Conservation (phyloP, 2,113 vertebrate genomes). For the Zosterops borbonicus region DNA sequence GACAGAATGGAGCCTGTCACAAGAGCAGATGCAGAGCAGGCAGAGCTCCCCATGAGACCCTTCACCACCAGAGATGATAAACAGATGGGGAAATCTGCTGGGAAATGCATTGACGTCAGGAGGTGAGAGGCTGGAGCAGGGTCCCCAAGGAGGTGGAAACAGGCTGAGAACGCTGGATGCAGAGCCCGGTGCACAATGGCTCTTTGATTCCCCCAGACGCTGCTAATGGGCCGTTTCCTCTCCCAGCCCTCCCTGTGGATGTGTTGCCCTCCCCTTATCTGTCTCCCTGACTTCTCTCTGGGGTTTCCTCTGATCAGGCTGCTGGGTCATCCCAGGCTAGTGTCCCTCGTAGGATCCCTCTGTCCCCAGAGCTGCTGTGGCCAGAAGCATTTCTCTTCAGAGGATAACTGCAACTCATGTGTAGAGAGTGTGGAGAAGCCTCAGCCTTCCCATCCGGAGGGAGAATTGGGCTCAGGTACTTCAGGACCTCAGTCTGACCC, state of each 20-base stretch:
- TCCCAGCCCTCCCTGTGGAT: background rate
- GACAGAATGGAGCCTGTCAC: slow-evolving; percentile 62
- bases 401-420: background rate
- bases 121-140: slow-evolving; percentile 49
- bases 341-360: accelerated
- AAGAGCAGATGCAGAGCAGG: slow-evolving; percentile 57
- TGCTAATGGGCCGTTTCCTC: slow-evolving; percentile 49
- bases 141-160: slow-evolving; percentile 28
- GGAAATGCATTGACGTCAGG: slow-evolving; percentile 59
- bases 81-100: slow-evolving; percentile 66
- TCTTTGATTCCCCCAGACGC: slow-evolving; percentile 24
- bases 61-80: slow-evolving; percentile 56
- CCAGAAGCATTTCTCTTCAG: background rate
- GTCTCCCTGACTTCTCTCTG: background rate
- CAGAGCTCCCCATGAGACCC: slow-evolving; percentile 50
- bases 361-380: background rate
- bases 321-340: background rate
- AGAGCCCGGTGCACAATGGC: background rate
- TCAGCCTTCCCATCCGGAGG: background rate
- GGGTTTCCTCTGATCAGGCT: slow-evolving; percentile 26
- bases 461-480: background rate
- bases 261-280: background rate
- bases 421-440: accelerated
- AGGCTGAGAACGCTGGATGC: slow-evolving; percentile 12
- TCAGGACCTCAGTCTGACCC: background rate